Evolutionary conservation across 1,140 invertebrate genomes (phyloP).

Genomic region (Heliconius hewitsoni): DNA sequence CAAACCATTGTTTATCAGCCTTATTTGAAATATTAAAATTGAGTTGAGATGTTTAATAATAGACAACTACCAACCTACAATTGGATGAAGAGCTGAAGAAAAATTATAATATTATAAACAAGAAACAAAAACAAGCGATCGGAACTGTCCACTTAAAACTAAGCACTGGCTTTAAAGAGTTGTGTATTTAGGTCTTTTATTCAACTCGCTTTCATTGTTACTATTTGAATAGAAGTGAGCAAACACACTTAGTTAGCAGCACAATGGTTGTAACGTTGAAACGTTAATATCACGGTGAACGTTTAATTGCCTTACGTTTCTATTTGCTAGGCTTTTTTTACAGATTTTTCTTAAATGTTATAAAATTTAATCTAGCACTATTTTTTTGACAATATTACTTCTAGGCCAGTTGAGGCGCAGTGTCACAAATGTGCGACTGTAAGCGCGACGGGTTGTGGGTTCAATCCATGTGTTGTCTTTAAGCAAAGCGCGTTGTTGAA

Average conservation of each 20-base stretch:
- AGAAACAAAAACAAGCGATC: slow-evolving; percentile 27
- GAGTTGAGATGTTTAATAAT: background rate
- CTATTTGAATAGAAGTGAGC: slow-evolving; percentile 40
- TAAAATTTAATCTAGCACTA: background rate
- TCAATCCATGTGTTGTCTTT: no score
- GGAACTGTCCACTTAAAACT: slow-evolving; percentile 39
- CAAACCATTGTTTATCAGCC: no score
- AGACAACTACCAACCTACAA: background rate
- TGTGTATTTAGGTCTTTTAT: slow-evolving; percentile 40
- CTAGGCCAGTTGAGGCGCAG: no score
- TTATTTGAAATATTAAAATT: no score
- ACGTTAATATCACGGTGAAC: slow-evolving; percentile 38
- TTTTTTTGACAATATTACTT: no score
- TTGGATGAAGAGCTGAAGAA: background rate
- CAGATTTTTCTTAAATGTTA: background rate
- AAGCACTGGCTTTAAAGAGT: slow-evolving; percentile 35
- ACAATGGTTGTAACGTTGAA: slow-evolving; percentile 42
- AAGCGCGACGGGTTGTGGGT: no score
- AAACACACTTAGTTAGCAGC: slow-evolving; percentile 39
- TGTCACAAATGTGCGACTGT: no score
- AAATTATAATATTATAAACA: background rate
- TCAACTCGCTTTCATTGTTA: slow-evolving; percentile 37
- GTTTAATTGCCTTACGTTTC: slow-evolving; percentile 37
- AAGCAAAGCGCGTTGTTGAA: no score
- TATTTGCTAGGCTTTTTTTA: slow-evolving; percentile 14